Evolutionary conservation across 2,888 invertebrate species (phyloP), one percentile per base, ranked within the genome.

Genomic region (Leptinotarsa juncta): DNA sequence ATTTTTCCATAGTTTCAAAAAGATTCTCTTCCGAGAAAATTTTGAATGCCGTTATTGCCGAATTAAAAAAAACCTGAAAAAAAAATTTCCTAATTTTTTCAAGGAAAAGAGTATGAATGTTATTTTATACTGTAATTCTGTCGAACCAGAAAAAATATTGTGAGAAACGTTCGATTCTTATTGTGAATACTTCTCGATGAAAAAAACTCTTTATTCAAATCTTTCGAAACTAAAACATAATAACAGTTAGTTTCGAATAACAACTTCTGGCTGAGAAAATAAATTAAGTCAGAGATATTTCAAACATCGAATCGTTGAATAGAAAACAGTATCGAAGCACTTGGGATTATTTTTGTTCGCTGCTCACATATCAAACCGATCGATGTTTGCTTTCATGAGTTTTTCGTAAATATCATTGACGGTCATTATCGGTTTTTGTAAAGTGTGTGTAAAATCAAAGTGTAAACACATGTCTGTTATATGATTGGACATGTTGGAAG

Each of bases 181-280:
- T 23, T 23, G 16, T 57, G 20, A 14, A 23, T 15, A 57, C 15
- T 23, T 57, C 14, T 26, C 23, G 15, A 20, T 12, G 20, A 23
- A 57, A 3, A 53, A 18, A n/a, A 53, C 53, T 12, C 18, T 57
- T 26, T 15, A 57, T 57, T 14, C 16, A 23, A 57, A 57, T 57
- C 57, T 57, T 57, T 57, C 57, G 57, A 57, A 57, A 23, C 57
- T 20, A 26, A 57, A 57, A 57, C 57, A 20, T 20, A 57, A 57
- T 57, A 57, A 57, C 26, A 23, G 20, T 23, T 57, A 14, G 23
- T 23, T 57, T 57, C 20, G 10, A 23, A 57, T 57, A 57, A 57
- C 23, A 57, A 57, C 3, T 57, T 14, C 15, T 23, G 23, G 14
- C 57, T 57, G 57, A 57, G 23, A 57, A 57, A 57, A 20, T 14